A percentile compares a stretch with the other conserved stretches of the same genome.
Conservation (phyloP, 2,888 invertebrate species). For the Sepiola atlantica region DNA sequence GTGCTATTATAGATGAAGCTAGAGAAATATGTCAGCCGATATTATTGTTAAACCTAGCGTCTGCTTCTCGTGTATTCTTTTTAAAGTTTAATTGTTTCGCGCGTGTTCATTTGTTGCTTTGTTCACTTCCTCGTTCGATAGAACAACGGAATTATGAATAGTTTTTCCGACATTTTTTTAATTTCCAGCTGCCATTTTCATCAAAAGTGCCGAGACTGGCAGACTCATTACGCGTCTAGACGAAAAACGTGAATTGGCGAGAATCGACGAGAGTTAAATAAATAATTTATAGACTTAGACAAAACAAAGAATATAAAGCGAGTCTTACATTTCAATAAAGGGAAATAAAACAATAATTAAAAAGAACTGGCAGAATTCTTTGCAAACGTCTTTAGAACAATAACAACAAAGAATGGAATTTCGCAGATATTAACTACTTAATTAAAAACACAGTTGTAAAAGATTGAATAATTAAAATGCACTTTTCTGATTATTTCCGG, state of each 20-base stretch:
- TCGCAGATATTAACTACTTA: not conserved
- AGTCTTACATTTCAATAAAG: not conserved
- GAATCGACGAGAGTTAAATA: not conserved
- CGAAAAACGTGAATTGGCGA: not conserved
- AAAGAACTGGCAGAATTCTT: not conserved
- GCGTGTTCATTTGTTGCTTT: not conserved
- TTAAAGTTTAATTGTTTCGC: not conserved
- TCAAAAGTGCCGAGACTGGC: not conserved
- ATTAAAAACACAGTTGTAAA: no score
- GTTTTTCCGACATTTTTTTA: not conserved
- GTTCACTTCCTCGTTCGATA: not conserved
- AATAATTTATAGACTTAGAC: not conserved
- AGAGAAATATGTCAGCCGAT: no score
- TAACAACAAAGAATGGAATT: not conserved
- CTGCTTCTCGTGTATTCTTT: no score
- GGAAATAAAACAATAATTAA: not conserved
- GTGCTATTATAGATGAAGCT: no score
- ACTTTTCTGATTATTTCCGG: no score
- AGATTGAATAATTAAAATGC: no score
- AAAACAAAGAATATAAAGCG: not conserved
- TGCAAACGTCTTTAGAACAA: not conserved
- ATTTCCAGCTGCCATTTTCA: not conserved
- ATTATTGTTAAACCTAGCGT: no score
- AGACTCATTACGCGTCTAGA: slow-evolving; percentile 12
- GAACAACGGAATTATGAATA: not conserved